Percentiles rank a stretch among this genome's conserved stretches.
phyloP scores from a whole-genome alignment of 2,888 invertebrate species.

The Agapostemon virescens region DNA sequence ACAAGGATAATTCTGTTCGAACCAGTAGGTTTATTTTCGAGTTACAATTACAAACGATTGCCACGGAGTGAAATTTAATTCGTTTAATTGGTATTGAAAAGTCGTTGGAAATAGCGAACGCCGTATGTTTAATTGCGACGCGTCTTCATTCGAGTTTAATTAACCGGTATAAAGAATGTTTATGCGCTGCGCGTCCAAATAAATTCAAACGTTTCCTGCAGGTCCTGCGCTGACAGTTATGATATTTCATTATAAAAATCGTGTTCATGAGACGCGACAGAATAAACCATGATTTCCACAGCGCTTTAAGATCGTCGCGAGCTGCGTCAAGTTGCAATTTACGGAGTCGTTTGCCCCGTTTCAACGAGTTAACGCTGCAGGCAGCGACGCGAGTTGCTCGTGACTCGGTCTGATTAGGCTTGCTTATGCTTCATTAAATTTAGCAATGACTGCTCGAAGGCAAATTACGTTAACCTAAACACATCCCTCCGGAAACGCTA shows the following conservation, averaged over 20 bases:
- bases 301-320: slow-evolving; percentile 16
- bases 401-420: slow-evolving; percentile 46
- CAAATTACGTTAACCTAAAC: slow-evolving; percentile 34
- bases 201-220: not conserved
- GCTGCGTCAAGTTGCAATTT: slow-evolving; percentile 39
- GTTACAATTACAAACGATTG: not conserved
- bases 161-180: not conserved
- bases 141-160: not conserved
- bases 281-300: slow-evolving; percentile 18
- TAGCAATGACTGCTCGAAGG: slow-evolving; percentile 41
- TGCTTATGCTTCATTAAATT: slow-evolving; percentile 54
- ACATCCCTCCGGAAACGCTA: not conserved
- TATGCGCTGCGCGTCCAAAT: not conserved
- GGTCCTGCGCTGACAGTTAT: not conserved
- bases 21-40: no score
- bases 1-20: not conserved
- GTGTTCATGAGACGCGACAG: not conserved
- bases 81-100: not conserved
- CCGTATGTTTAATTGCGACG: not conserved
- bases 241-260: slow-evolving; percentile 13
- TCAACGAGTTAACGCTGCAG: slow-evolving; percentile 50
- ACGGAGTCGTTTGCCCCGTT: slow-evolving; percentile 36
- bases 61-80: not conserved
- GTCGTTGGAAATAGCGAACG: not conserved
- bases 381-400: slow-evolving; percentile 36